Percentiles rank a stretch among this genome's conserved stretches.
phyloP scores from a whole-genome alignment of 2,888 invertebrate species.

The Lycocerus yunnanus region DNA sequence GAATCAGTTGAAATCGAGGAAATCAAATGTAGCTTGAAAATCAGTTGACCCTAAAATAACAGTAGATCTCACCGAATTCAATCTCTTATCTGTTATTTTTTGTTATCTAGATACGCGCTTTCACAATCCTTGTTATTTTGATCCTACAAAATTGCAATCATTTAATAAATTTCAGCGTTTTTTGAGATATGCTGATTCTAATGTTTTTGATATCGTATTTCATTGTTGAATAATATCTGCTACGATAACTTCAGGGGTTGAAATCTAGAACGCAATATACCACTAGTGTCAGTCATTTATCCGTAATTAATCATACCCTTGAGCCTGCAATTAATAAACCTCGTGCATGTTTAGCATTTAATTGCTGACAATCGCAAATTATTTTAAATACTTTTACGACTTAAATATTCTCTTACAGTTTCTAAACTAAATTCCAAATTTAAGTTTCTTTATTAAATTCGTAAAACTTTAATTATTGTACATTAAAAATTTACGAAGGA shows the following conservation, averaged over 20 bases:
- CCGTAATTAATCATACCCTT: constrained; percentile 17
- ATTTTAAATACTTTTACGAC: constrained; percentile 5
- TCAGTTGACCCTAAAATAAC: constrained; percentile 37
- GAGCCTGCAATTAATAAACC: constrained; percentile 18
- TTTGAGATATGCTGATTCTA: not conserved
- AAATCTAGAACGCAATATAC: constrained; percentile 4
- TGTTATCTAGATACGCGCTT: constrained; percentile 27
- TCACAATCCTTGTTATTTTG: constrained; percentile 29
- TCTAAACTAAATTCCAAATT: not conserved
- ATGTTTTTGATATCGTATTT: not conserved
- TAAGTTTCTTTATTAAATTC: no score
- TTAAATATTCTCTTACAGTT: not conserved
- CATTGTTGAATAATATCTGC: not conserved
- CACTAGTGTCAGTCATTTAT: constrained; percentile 16
- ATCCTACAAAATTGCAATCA: constrained; percentile 9
- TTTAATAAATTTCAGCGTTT: not conserved
- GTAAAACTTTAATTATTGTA: not conserved
- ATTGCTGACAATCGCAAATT: constrained; percentile 18
- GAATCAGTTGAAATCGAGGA: constrained; percentile 27
- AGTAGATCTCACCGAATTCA: constrained; percentile 32
- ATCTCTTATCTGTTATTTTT: constrained; percentile 37
- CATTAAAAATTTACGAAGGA: not conserved
- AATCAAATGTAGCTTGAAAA: constrained; percentile 37
- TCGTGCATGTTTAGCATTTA: constrained; percentile 8
- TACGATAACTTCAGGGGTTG: not conserved